A percentile compares a stretch with the other conserved stretches of the same genome.
Evolutionary conservation across 2,888 invertebrate species (phyloP).

Genomic region (Leuctra nigra): DNA sequence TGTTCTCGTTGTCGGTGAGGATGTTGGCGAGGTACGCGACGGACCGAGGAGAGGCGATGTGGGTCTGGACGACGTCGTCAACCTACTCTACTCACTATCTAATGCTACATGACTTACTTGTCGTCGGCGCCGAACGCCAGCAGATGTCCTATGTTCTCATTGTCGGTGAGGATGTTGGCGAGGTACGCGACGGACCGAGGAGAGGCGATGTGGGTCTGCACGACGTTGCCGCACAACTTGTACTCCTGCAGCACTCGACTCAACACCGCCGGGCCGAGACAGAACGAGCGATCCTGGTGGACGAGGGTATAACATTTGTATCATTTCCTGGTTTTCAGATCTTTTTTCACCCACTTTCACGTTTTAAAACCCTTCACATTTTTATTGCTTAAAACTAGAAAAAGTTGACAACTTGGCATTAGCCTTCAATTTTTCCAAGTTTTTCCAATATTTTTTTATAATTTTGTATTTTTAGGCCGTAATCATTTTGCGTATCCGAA

Average conservation of each 20-base stretch:
- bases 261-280: constrained; percentile 70
- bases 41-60: constrained; percentile 69
- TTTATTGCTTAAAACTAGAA: no score
- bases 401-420: no score
- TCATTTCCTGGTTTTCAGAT: no score
- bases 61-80: constrained; percentile 72
- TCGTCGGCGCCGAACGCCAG: constrained; percentile 55
- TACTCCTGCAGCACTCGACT: constrained; percentile 59
- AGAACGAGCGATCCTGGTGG: constrained; percentile 74
- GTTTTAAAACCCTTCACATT: no score
- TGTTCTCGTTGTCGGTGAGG: constrained; percentile 50
- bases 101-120: constrained; percentile 27
- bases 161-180: constrained; percentile 55
- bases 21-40: constrained; percentile 71
- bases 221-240: constrained; percentile 63
- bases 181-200: constrained; percentile 74
- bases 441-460: no score
- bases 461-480: no score
- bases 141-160: constrained; percentile 51
- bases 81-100: no score
- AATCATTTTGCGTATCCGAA: no score
- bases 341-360: no score
- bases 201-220: constrained; percentile 72
- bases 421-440: no score
- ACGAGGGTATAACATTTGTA: no score